A percentile compares a stretch with the other conserved stretches of the same genome.
Conservation (phyloP, 2,113 vertebrate species). For the Himantopus leucocephalus region DNA sequence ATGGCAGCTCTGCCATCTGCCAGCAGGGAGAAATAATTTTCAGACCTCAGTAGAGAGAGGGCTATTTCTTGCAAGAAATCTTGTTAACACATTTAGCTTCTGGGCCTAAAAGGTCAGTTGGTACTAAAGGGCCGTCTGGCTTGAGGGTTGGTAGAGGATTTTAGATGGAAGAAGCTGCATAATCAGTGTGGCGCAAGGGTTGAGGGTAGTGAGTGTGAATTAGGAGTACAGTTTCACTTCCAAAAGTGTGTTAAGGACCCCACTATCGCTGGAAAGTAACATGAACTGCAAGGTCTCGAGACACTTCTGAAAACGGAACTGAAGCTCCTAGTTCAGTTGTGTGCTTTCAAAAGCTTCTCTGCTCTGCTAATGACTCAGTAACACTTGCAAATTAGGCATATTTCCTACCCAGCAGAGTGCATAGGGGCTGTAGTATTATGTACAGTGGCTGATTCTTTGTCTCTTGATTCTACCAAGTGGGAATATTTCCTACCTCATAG, state of each 20-base stretch:
- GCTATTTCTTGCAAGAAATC: not conserved
- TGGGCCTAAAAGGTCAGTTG: not conserved
- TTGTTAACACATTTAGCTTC: not conserved
- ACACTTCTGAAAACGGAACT: not conserved
- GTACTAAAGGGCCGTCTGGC: not conserved
- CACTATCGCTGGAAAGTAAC: not conserved
- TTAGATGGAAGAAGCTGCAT: not conserved
- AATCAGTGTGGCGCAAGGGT: not conserved
- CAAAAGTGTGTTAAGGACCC: not conserved
- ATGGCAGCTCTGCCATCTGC: constrained; percentile 3
- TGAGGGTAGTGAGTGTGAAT: not conserved
- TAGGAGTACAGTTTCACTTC: not conserved
- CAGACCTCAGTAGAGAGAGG: not conserved
- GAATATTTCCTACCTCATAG: not conserved
- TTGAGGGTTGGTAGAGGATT: not conserved
- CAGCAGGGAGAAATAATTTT: not conserved
- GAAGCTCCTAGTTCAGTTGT: not conserved
- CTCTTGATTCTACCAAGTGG: not conserved
- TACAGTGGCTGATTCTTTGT: not conserved
- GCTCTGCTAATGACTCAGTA: not conserved
- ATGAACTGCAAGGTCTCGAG: not conserved
- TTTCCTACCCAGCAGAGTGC: not conserved
- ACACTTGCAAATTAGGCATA: not conserved
- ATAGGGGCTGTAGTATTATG: not conserved
- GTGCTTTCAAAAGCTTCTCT: not conserved